phyloP scores from a whole-genome alignment of 1,140 invertebrate genomes.

The Drosophila nikananu region DNA sequence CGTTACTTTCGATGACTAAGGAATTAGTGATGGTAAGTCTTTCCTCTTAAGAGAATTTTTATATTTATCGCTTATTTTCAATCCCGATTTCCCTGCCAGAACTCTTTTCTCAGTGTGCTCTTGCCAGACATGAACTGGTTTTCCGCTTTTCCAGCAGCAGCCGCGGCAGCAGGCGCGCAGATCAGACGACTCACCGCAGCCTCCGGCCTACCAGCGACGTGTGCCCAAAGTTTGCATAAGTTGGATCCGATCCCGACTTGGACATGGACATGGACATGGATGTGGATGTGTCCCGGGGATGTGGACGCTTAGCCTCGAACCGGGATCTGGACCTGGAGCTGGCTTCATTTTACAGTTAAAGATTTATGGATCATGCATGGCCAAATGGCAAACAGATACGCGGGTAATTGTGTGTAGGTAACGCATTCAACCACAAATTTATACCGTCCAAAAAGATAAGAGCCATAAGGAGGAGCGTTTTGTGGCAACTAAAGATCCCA shows the following conservation, averaged over 20 bases:
- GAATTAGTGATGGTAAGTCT: too few relatives aligned
- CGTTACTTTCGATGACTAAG: not conserved
- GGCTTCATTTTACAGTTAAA: constrained; percentile 71
- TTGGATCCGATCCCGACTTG: constrained; percentile 37
- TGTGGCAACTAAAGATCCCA: constrained; percentile 27
- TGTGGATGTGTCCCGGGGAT: constrained; percentile 20
- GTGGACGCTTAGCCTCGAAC: constrained; percentile 11
- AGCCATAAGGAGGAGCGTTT: constrained; percentile 11
- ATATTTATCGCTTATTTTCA: not conserved
- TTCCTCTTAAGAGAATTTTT: not conserved
- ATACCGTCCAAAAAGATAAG: constrained; percentile 37
- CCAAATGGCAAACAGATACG: constrained; percentile 64
- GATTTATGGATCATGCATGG: constrained; percentile 75
- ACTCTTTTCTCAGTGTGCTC: constrained; percentile 6
- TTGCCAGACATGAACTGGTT: constrained; percentile 54
- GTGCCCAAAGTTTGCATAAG: constrained; percentile 73
- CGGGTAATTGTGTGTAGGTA: constrained; percentile 72
- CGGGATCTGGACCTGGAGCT: constrained; percentile 23
- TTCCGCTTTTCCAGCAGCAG: constrained; percentile 32
- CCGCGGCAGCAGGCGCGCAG: constrained; percentile 14
- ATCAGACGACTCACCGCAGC: constrained; percentile 46
- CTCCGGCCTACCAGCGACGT: constrained; percentile 45
- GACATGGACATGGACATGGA: constrained; percentile 25
- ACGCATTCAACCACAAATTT: constrained; percentile 45
- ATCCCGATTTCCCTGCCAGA: rapidly evolving